A percentile compares a stretch with the other conserved stretches of the same genome.
These are phyloP conservation scores for Drosophila ficusphila DNA, from an alignment of 1,140 invertebrate species.

Conservation along the genomic window DNA sequence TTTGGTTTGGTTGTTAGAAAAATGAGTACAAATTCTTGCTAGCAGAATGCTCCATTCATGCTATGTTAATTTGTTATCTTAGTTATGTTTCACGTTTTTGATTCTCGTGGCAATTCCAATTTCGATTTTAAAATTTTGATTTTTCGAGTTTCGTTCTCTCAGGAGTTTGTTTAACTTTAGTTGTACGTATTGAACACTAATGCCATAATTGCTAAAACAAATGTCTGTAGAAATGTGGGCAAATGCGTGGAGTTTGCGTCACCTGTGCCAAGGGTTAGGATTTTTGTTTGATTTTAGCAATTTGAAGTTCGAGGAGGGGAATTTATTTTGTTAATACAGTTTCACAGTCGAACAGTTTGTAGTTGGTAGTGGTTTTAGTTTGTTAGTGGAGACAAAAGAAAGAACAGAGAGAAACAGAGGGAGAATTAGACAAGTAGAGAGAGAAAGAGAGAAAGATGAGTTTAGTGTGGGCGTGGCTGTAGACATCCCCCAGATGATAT, in stretches of 20 bases:
- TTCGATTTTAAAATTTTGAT: slow-evolving; percentile 58
- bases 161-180: slow-evolving; percentile 38
- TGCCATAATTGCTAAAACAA: slow-evolving; percentile 79
- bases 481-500: slow-evolving; percentile 32
- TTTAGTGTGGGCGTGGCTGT: slow-evolving; percentile 53
- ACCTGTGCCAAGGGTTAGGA: slow-evolving; percentile 58
- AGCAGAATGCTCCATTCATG: slow-evolving; percentile 47
- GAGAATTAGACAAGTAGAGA: slow-evolving; percentile 69
- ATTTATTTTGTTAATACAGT: slow-evolving; percentile 42
- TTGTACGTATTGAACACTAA: slow-evolving; percentile 72
- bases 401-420: slow-evolving; percentile 71
- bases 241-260: slow-evolving; percentile 72
- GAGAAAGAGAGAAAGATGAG: slow-evolving; percentile 66
- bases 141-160: slow-evolving; percentile 32
- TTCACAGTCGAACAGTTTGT: slow-evolving; percentile 41
- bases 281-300: slow-evolving; percentile 1
- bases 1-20: slow-evolving; percentile 50
- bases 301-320: slow-evolving; percentile 35
- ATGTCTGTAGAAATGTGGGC: slow-evolving; percentile 75
- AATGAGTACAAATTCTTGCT: slow-evolving; percentile 65
- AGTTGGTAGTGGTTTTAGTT: slow-evolving; percentile 42
- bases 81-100: slow-evolving; percentile 60
- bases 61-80: slow-evolving; percentile 48
- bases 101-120: slow-evolving; percentile 73
- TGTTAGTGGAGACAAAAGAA: slow-evolving; percentile 65